Base-by-base conservation (phyloP, 92 coral and sea anemone genomes). In the Phenganax marumi region DNA sequence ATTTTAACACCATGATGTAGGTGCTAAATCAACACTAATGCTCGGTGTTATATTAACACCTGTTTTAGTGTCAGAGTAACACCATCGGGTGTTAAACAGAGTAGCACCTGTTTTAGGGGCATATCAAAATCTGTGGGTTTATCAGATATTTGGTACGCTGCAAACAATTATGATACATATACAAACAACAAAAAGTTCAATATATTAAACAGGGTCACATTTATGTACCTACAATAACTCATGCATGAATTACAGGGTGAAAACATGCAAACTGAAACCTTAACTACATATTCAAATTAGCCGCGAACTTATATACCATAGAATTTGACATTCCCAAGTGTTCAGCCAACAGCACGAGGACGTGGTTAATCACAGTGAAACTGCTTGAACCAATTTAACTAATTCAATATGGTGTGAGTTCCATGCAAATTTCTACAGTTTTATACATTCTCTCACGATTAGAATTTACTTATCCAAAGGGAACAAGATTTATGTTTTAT, bases 11-110 rank as follows among this genome's bases (percentile, higher is more conserved):
- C 68, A 62, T 62, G 68, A 13, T 23, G 10, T 18, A 23, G 43
- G 68, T 62, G 68, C 68, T 62, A 21, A 62, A 62, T 62, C 13
- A 62, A 62, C 68, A 19, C 68, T 39, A 62, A 62, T 12, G 10
- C 68, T 23, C 18, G 68, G 68, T 62, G 68, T 39, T 62, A 62
- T 19, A 62, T 62, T 62, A 62, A 62, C 68, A 62, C 68, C 68
- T 62, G 12, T 62, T 62, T 23, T 62, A 12, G 68, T 62, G 68
- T 62, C 68, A 62, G 68, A 62, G 18, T 62, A 62, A 62, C 68
- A 62, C 68, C 68, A 12, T 62, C 13, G 33, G 33, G 68, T 62
- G 68, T 62, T 62, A 19, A 62, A 17, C 25, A 62, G 43, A 62
- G 26, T 39, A 62, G 68, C 68, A 62, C 33, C 68, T 62, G 22